A percentile compares a stretch with the other conserved stretches of the same genome.
Evolutionary conservation across 2,888 invertebrate genomes (phyloP).

Genomic region (Sesia apiformis): DNA sequence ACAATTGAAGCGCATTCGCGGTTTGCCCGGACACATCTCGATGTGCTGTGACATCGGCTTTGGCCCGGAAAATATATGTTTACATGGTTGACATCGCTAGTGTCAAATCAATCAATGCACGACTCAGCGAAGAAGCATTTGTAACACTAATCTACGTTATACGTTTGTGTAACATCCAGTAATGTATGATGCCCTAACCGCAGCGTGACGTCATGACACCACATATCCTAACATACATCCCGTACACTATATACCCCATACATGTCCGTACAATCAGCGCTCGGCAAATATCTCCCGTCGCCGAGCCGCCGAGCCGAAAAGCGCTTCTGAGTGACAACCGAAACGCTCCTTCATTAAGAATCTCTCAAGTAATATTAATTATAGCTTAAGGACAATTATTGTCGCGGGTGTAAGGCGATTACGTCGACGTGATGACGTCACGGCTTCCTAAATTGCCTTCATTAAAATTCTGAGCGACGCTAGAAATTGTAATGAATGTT

Average conservation of each 20-base stretch:
- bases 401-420: constrained; percentile 24
- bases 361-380: constrained; percentile 21
- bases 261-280: neutral
- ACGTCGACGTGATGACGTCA: constrained; percentile 32
- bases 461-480: constrained; percentile 44
- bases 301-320: constrained; percentile 3
- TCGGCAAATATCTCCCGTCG: neutral
- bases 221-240: neutral
- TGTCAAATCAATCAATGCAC: too few relatives aligned
- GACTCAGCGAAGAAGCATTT: too few relatives aligned
- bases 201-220: neutral
- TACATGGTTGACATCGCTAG: too few relatives aligned
- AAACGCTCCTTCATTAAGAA: constrained; percentile 14
- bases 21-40: too few relatives aligned
- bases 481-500: constrained; percentile 14
- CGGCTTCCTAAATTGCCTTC: constrained; percentile 43
- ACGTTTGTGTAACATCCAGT: neutral
- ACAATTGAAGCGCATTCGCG: too few relatives aligned
- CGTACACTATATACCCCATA: neutral
- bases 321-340: constrained; percentile 9
- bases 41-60: too few relatives aligned
- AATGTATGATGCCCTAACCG: neutral
- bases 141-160: neutral
- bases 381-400: constrained; percentile 24
- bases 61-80: too few relatives aligned